Evolutionary conservation across 2,888 invertebrate genomes (phyloP).

Genomic region (Psococerastis gibbosa): DNA sequence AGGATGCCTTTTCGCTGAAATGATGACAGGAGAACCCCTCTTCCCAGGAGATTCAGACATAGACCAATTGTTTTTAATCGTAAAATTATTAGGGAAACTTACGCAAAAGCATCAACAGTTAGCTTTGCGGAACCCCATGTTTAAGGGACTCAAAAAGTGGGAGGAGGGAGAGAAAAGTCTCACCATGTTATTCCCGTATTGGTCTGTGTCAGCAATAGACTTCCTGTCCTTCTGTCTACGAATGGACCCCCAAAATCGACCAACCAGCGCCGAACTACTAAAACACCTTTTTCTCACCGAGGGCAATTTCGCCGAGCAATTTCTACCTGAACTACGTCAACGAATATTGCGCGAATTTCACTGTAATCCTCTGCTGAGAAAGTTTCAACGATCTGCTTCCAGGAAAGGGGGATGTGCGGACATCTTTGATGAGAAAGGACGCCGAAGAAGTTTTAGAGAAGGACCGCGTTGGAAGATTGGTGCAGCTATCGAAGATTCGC

Average conservation of each 20-base stretch:
- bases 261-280: conserved; percentile 40
- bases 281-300: conserved; percentile 44
- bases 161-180: conserved; percentile 23
- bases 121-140: conserved; percentile 27
- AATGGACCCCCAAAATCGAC: conserved; percentile 45
- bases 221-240: conserved; percentile 35
- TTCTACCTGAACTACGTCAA: conserved; percentile 41
- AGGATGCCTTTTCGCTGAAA: conserved; percentile 67
- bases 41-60: conserved; percentile 83
- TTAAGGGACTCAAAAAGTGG: conserved; percentile 25
- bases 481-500: conserved; percentile 15
- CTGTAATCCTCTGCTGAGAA: conserved; percentile 31
- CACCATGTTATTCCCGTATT: conserved; percentile 26
- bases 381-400: conserved; percentile 14
- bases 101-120: conserved; percentile 28
- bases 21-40: conserved; percentile 68
- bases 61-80: conserved; percentile 68
- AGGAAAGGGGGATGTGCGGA: neutral
- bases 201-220: conserved; percentile 30
- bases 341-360: conserved; percentile 43
- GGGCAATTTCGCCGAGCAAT: conserved; percentile 44
- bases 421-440: neutral
- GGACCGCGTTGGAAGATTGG: conserved; percentile 24
- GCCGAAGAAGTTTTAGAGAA: conserved; percentile 15
- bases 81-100: conserved; percentile 51